Evolutionary conservation across 2,113 vertebrate species (phyloP), one percentile per base, ranked within the genome.

Genomic region (Sander lucioperca): DNA sequence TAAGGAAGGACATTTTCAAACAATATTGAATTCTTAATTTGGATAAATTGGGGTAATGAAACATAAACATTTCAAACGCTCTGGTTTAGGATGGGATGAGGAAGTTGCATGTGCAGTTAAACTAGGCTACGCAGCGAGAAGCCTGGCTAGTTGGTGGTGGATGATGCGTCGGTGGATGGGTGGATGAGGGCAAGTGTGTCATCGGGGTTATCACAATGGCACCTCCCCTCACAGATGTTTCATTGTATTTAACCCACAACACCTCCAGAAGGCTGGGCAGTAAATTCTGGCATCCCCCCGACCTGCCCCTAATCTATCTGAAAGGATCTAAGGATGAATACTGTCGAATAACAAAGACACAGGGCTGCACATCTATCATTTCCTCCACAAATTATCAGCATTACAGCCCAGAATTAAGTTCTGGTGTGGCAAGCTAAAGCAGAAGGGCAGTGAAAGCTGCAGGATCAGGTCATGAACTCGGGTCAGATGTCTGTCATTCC

Each of bases 161-260:
- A 33, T 33, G 33, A 4, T 61, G 68, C 6, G 36, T 53, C 23
- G 23, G 25, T 3, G 6, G 3, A 36, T 5, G 1, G 64, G 48
- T 5, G 56, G 36, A 47, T 47, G 64, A 65, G 59, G 56, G 5
- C 0, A 10, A 72, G 58, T 18, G 77, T 45, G 81, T 84, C 79
- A 71, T 3, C 21, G 8, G 67, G 89, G 84, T 88, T 82, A 88
- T 87, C 88, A 45, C 36, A 0, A 18, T 13, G 58, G 84, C 48
- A 15, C 83, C 88, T 88, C 91, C 89, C 85, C 61, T 83, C 89
- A 90, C 90, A 92, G 92, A 93, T 90, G 88, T 89, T 88, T 88
- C 84, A 90, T 92, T 93, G 83, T 89, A 0, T 72, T 63, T 54
- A 2, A 67, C 12, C 64, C 70, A 61, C 74, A 73, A 57, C 84